Conservation (phyloP, 1,140 invertebrate species). For the Bombyx mori region DNA sequence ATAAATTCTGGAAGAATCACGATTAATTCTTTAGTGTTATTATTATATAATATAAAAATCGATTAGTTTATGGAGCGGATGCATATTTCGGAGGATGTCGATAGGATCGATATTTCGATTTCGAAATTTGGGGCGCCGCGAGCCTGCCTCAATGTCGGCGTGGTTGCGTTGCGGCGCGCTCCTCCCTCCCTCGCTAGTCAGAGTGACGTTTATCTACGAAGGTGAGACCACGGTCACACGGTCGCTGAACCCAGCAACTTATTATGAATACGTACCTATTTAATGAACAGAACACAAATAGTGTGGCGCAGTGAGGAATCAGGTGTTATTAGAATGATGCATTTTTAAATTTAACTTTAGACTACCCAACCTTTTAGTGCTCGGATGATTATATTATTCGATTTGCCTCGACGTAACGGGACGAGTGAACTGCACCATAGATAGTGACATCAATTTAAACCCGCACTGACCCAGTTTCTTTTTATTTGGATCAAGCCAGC, state of each 20-base stretch:
- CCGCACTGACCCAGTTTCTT: too few relatives aligned
- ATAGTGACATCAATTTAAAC: too few relatives aligned
- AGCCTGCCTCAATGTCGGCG: slow-evolving; percentile 23
- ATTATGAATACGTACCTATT: slow-evolving; percentile 30
- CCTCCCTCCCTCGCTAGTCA: slow-evolving; percentile 18
- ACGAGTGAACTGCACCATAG: too few relatives aligned
- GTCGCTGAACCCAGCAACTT: slow-evolving; percentile 27
- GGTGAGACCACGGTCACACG: slow-evolving; percentile 33
- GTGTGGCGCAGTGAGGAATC: slow-evolving; percentile 19
- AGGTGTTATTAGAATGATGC: slow-evolving; percentile 5
- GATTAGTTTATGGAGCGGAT: neutral
- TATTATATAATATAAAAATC: too few relatives aligned
- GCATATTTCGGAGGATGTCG: neutral
- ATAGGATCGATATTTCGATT: neutral
- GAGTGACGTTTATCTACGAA: slow-evolving; percentile 36
- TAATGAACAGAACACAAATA: slow-evolving; percentile 19
- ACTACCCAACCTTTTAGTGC: too few relatives aligned
- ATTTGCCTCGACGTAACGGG: too few relatives aligned
- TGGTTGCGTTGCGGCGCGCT: slow-evolving; percentile 17
- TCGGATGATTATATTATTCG: too few relatives aligned
- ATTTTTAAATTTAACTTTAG: too few relatives aligned
- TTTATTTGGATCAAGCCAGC: too few relatives aligned
- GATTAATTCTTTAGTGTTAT: too few relatives aligned
- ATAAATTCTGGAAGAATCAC: too few relatives aligned
- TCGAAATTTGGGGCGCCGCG: slow-evolving; percentile 1